A percentile compares a stretch with the other conserved stretches of the same genome.
Evolutionary conservation across 2,797 vertebrate genomes (phyloP).

Genomic region (Sebastes taczanowskii): DNA sequence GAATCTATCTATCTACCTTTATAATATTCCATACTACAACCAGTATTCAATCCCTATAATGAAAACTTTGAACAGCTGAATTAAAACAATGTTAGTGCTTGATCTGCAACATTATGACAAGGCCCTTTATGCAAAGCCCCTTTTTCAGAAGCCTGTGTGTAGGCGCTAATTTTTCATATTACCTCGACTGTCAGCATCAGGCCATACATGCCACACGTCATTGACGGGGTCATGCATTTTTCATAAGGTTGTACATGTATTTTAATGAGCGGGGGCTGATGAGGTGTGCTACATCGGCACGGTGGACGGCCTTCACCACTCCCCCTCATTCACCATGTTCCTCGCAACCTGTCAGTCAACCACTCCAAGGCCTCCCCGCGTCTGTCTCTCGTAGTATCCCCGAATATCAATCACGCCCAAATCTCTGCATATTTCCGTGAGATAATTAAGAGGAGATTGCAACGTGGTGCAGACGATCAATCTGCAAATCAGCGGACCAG

Average conservation of each 20-base stretch:
- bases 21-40: background rate
- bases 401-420: slow-evolving; percentile 78
- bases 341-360: slow-evolving; percentile 77
- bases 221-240: slow-evolving; percentile 76
- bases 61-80: background rate
- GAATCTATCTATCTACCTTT: background rate
- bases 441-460: slow-evolving; percentile 79
- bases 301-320: slow-evolving; percentile 66
- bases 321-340: slow-evolving; percentile 47
- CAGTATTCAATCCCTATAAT: background rate
- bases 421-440: slow-evolving; percentile 72
- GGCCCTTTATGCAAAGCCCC: background rate
- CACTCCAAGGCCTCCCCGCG: slow-evolving; percentile 67
- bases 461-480: slow-evolving; percentile 74
- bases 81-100: slow-evolving; percentile 19
- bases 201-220: slow-evolving; percentile 65
- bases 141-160: background rate
- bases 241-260: slow-evolving; percentile 71
- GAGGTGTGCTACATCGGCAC: slow-evolving; percentile 54
- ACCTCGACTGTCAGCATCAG: slow-evolving; percentile 71
- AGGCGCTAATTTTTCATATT: slow-evolving; percentile 62
- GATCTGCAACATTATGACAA: slow-evolving; percentile 40
- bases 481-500: slow-evolving; percentile 78
- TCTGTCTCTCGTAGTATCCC: slow-evolving; percentile 73
- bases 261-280: slow-evolving; percentile 77